Evolutionary conservation across 2,888 invertebrate genomes (phyloP), one percentile per base, ranked within the genome.

Genomic region (Disparrhopalites patrizii): DNA sequence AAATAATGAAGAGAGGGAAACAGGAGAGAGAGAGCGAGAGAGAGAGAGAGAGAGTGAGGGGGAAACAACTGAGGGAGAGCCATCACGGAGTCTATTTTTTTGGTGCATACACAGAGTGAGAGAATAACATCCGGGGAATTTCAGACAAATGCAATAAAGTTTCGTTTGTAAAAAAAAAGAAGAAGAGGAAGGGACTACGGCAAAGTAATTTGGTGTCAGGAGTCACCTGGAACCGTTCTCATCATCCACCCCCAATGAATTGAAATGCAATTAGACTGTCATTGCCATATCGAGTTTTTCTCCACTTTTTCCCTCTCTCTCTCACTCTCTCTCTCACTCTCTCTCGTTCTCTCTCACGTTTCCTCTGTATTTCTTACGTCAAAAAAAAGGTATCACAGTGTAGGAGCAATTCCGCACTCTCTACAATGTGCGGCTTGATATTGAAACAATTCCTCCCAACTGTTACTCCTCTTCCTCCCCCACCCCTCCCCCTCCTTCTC

Each of bases 191-290:
- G 10, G 28, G 54, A 54, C 20, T 27, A 67, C 33, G 52, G 31
- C 51, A 54, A n/a, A 57, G 54, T 60, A 60, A 67, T 64, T 58
- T 63, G 40, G 63, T 67, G 67, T 67, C 67, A 67, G 61, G 67
- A 64, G 67, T 67, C 67, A 67, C 64, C 64, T 67, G 67, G 67
- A 63, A 64, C 60, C 54, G 62, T 67, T 67, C 67, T 62, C 67
- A 67, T 67, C 63, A 67, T 67, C 58, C 62, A 38, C 28, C 51
- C 51, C 25, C 51, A 51, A 10, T 51, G 51, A 25, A 66, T 66
- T 61, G 38, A 55, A 61, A 25, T 60, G 61, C 66, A 66, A 66
- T 66, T 66, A 66, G 62, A 66, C 62, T 66, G 62, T 55, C 57
- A 40, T 40, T 62, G 62, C 57, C 66, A 55, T 54, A 52, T 40